These are phyloP conservation scores for Terebella lapidaria DNA, from an alignment of 2,888 invertebrate genomes.

Conservation along the genomic window DNA sequence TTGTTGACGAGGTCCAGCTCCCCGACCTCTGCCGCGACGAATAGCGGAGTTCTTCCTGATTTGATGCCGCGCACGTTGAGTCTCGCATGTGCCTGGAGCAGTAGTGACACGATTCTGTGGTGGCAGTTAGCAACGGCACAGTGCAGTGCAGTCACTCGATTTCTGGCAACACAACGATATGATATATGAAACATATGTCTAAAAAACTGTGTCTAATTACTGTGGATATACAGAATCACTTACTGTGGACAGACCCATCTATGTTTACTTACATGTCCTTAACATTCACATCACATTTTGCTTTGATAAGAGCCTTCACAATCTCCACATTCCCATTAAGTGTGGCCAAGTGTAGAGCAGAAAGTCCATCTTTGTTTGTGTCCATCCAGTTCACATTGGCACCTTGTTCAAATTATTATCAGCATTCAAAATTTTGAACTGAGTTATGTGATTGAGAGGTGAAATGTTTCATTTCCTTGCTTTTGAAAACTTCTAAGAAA, in stretches of 20 bases:
- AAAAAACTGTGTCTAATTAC: background rate
- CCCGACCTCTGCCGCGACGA: slow-evolving; percentile 21
- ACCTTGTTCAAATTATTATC: slow-evolving; percentile 10
- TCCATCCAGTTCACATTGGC: slow-evolving; percentile 20
- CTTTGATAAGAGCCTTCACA: slow-evolving; percentile 13
- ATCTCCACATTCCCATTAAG: slow-evolving; percentile 17
- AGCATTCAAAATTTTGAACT: slow-evolving; percentile 2
- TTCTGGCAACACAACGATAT: slow-evolving; percentile 16
- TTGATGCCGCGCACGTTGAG: slow-evolving; percentile 13
- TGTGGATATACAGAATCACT: too few species aligned
- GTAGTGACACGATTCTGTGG: slow-evolving; percentile 7
- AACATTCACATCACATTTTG: slow-evolving; percentile 11
- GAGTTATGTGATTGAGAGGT: background rate
- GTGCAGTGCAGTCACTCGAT: slow-evolving; percentile 20
- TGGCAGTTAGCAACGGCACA: slow-evolving; percentile 24
- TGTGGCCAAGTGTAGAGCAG: slow-evolving; percentile 24
- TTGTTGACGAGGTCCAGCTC: slow-evolving; percentile 15
- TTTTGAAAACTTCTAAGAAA: background rate
- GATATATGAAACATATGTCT: background rate
- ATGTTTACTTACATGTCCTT: slow-evolving; percentile 13
- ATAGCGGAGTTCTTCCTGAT: slow-evolving; percentile 20
- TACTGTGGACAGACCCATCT: too few species aligned
- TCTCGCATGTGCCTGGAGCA: slow-evolving; percentile 17
- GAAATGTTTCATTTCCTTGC: too few species aligned
- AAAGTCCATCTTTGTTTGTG: slow-evolving; percentile 12